Percentiles rank a stretch among this genome's conserved stretches.
These are phyloP conservation scores for Saccopteryx bilineata DNA, from an alignment of 2,113 vertebrate genomes.

Conservation along the genomic window DNA sequence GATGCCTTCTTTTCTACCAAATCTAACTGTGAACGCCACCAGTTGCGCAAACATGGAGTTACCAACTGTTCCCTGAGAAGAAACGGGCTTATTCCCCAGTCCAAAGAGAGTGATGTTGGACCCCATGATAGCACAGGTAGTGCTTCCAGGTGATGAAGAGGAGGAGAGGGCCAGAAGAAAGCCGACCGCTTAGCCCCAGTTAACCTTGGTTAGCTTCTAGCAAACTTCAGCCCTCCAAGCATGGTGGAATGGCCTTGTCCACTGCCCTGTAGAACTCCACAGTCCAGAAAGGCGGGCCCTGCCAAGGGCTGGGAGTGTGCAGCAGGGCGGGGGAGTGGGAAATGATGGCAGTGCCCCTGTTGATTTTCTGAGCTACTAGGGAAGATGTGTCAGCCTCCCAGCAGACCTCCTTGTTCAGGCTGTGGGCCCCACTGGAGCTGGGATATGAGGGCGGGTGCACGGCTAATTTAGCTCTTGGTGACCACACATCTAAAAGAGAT, in stretches of 20 bases:
- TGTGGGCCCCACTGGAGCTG: neutral
- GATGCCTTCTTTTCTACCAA: slow-evolving; percentile 94
- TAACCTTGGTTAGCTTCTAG: neutral
- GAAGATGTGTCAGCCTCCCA: neutral
- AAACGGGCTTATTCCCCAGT: slow-evolving; percentile 88
- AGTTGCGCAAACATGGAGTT: slow-evolving; percentile 92
- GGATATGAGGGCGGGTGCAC: neutral
- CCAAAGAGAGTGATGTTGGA: slow-evolving; percentile 88
- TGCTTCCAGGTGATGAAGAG: slow-evolving; percentile 64
- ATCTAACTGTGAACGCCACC: slow-evolving; percentile 95
- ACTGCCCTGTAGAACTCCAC: neutral
- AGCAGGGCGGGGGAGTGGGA: neutral
- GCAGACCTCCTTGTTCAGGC: neutral
- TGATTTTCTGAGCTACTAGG: neutral
- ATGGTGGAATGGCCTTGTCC: neutral
- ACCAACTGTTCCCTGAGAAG: slow-evolving; percentile 90
- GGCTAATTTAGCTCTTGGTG: neutral
- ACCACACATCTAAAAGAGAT: neutral
- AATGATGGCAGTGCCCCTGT: neutral
- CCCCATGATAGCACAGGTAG: slow-evolving; percentile 89
- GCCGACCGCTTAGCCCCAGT: neutral
- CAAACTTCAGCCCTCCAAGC: neutral
- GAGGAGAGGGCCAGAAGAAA: neutral
- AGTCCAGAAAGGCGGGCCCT: neutral
- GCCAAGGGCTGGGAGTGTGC: neutral